Evolutionary conservation across 1,140 invertebrate genomes (phyloP), one percentile per base, ranked within the genome.

Genomic region (Solen grandis): DNA sequence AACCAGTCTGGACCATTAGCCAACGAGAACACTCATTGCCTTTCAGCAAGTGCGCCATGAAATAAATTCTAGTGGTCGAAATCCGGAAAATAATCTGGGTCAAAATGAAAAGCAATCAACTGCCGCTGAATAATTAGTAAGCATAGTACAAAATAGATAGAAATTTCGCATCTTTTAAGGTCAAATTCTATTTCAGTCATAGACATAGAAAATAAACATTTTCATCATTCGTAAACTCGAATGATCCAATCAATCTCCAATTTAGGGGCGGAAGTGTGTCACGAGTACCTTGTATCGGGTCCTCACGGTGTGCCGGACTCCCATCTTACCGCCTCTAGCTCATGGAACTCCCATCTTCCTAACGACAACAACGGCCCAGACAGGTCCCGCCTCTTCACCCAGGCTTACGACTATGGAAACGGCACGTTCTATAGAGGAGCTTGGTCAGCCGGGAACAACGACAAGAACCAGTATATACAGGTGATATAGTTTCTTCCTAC

Each of bases 401-500:
- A 68, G 0, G 75, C 83, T 5, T 75, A 81, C 27, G 74, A 83
- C 31, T 83, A 74, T 50, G 54, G 73, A 0, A 86, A 85, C 46
- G 84, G 84, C 25, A 84, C 84, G 0, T 83, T 78, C 55, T 52
- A 83, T 16, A 65, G 76, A 52, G 85, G 85, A 14, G 85, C 84
- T 27, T 86, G 85, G 85, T 78, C 82, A 8, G 81, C 85, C 10
- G 73, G 76, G 5, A 22, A 60, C 5, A 82, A 85, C 38, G 84
- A 86, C 38, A 82, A 82, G 50, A 82, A 80, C 36, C 85, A 86
- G 41, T 86, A 82, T 25, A 84, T 86, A 22, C 85, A 86, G 85
- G 85, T 85, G 55, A 22, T 14, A 59, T 22, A 22, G 55, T n/a
- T n/a, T n/a, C n/a, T n/a, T n/a, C n/a, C n/a, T n/a, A n/a, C n/a